Base-by-base conservation (phyloP, 2,797 vertebrate species). In the Diplodus puntazzo region DNA sequence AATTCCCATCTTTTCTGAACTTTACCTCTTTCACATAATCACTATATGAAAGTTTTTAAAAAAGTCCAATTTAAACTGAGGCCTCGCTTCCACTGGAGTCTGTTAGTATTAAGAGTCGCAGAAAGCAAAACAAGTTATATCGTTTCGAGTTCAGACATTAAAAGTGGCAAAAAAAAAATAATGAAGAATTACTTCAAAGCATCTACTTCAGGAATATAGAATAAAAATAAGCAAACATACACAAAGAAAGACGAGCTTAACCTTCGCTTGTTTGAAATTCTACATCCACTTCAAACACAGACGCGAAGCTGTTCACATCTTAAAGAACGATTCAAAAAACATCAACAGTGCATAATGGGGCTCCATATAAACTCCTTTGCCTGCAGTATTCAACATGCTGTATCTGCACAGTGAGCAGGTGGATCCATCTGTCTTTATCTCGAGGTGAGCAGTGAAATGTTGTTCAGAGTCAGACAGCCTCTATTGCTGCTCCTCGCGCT, bases 351-450 rank as follows among this genome's bases (percentile, higher is more conserved):
- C 55, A 25, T 61, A 57, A 60, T 23, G 14, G 27, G 34, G 20
- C 23, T 18, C 8, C n/a, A 13, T 27, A 46, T 65, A 58, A 42
- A 70, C 5, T 1, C 60, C 79, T 50, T 60, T 11, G 34, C 52
- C 21, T 61, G 34, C 34, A 39, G 34, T 39, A 46, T 46, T 46
- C 45, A 46, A 16, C 45, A 16, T 16, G 0, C 34, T 39, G 39
- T 52, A 65, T 84, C 73, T 77, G 23, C 69, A 49, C 77, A 78
- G 71, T 57, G 49, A 72, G 48, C 66, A 81, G 75, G 69, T 16
- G 11, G 57, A 70, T 75, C 78, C 39, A 60, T 86, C 75, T 34
- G 73, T 83, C 68, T 86, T 87, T 81, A 92, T 88, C 86, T 87
- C 2, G 16, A 71, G 61, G 58, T 58, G 58, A 72, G 82, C 67